These are phyloP conservation scores for Herpailurus yagouaroundi DNA, from an alignment of 2,113 vertebrate species.

Conservation along the genomic window DNA sequence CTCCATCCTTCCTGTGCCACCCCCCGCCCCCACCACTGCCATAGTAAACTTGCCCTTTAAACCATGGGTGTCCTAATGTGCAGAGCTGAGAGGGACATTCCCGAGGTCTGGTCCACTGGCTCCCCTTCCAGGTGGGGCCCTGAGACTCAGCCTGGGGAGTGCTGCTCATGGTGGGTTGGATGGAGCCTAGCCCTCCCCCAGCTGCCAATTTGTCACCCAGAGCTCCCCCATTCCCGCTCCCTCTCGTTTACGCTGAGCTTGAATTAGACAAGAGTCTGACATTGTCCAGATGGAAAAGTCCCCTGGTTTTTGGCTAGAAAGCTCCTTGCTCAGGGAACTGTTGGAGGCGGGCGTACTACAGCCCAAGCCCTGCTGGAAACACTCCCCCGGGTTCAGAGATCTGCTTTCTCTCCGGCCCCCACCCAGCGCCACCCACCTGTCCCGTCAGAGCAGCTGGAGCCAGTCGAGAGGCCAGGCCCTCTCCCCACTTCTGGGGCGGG, in stretches of 20 bases:
- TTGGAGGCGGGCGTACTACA: not conserved
- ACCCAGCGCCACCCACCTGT: not conserved
- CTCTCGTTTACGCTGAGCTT: not conserved
- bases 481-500: not conserved
- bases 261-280: constrained; percentile 40
- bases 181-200: not conserved
- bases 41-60: not conserved
- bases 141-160: accelerated
- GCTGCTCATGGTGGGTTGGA: no score
- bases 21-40: not conserved
- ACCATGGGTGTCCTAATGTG: accelerated
- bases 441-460: not conserved
- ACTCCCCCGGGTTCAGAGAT: not conserved
- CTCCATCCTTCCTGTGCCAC: no score
- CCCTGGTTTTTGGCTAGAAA: constrained; percentile 8
- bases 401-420: constrained; percentile 10
- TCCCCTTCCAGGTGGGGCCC: not conserved
- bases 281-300: constrained; percentile 68
- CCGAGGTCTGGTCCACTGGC: accelerated
- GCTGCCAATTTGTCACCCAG: not conserved
- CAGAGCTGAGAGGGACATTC: not conserved
- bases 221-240: not conserved
- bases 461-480: not conserved
- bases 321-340: not conserved
- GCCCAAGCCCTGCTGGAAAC: not conserved